These are phyloP conservation scores for Sisor rabdophorus DNA, from an alignment of 2,113 vertebrate genomes.

Conservation along the genomic window DNA sequence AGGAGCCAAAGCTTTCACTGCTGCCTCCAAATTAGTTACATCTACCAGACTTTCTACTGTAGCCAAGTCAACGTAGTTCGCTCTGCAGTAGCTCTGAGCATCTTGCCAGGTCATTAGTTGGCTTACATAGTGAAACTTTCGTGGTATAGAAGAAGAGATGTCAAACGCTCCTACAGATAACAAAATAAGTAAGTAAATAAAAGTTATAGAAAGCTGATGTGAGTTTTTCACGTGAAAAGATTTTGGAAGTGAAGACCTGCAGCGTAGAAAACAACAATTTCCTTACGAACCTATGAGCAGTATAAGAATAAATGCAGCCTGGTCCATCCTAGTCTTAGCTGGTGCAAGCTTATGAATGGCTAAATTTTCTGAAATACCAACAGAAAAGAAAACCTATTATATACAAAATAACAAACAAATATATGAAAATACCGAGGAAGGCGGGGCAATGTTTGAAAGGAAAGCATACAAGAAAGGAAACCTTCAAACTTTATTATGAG, in stretches of 20 bases:
- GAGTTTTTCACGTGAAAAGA: neutral
- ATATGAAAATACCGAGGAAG: neutral
- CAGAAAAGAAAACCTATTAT: neutral
- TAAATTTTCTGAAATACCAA: neutral
- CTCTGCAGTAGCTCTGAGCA: slow-evolving; percentile 35
- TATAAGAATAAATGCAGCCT: neutral
- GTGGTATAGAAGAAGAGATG: neutral
- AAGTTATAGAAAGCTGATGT: neutral
- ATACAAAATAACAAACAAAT: neutral
- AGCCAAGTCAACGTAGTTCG: slow-evolving; percentile 16
- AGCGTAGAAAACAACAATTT: neutral
- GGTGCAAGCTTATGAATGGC: neutral
- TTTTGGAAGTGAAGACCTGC: neutral
- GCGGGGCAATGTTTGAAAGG: neutral
- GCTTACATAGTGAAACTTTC: slow-evolving; percentile 1
- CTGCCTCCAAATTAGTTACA: neutral
- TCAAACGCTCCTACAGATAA: neutral
- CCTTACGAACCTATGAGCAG: neutral
- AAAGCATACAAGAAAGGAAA: neutral
- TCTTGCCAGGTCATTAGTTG: neutral
- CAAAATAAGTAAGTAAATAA: neutral
- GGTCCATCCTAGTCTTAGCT: neutral
- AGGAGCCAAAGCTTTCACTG: neutral
- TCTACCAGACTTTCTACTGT: neutral
- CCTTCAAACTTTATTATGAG: no score